Percentiles rank a stretch among this genome's conserved stretches.
Evolutionary conservation across 2,797 vertebrate species (phyloP).

Genomic region (Botia almorhae): DNA sequence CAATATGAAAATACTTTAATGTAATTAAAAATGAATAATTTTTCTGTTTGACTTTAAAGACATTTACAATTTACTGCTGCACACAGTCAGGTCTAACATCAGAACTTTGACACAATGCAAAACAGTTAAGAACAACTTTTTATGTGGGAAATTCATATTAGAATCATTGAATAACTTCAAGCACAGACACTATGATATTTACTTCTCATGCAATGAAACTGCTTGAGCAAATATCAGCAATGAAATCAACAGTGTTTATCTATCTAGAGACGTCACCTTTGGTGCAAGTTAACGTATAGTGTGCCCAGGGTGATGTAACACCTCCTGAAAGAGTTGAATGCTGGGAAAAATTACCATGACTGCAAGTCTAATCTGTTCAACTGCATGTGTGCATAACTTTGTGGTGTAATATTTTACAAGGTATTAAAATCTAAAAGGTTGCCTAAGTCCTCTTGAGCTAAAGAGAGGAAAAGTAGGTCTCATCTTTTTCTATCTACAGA

Average conservation of each 20-base stretch:
- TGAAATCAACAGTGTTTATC: slow-evolving; percentile 43
- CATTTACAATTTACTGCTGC: no score
- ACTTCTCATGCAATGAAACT: slow-evolving; percentile 36
- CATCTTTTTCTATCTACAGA: slow-evolving; percentile 22
- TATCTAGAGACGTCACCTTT: slow-evolving; percentile 44
- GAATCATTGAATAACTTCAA: slow-evolving; percentile 25
- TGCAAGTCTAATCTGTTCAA: slow-evolving; percentile 35
- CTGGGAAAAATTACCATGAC: slow-evolving; percentile 54
- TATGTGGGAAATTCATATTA: slow-evolving; percentile 44
- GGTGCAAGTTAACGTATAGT: slow-evolving; percentile 32
- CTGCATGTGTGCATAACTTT: slow-evolving; percentile 29
- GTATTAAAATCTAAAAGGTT: slow-evolving; percentile 39
- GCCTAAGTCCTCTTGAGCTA: slow-evolving; percentile 11
- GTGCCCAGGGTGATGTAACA: slow-evolving; percentile 38
- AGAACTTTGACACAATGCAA: not conserved
- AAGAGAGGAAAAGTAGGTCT: slow-evolving; percentile 2
- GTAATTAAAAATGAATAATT: no score
- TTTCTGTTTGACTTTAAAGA: no score
- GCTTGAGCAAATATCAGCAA: slow-evolving; percentile 68
- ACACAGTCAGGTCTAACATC: not conserved
- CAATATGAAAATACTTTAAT: no score
- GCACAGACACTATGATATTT: slow-evolving; percentile 46
- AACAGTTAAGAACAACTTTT: not conserved
- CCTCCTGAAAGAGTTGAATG: slow-evolving; percentile 57
- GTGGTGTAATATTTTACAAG: slow-evolving; percentile 38